Base-by-base conservation (phyloP, 1,140 invertebrate species). In the Bombus waltoni region DNA sequence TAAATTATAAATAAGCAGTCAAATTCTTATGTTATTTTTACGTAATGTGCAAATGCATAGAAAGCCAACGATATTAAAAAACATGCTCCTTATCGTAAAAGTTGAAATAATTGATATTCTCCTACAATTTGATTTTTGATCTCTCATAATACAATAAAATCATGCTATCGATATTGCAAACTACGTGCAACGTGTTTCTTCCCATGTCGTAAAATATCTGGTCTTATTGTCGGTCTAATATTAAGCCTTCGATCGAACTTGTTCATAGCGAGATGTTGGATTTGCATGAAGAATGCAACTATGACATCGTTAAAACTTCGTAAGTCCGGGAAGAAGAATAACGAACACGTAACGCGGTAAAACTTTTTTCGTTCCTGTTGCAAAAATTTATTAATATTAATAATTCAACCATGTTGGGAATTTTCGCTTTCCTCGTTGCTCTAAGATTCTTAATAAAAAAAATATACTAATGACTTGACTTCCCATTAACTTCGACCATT, bases 221-320 rank as follows among this genome's bases (percentile, higher is more conserved):
- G 40, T 32, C 15, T 59, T 38, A 10, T 38, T 15, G 59, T 4
- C 32, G 35, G 28, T 57, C 47, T 53, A 53, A 83, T 57, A 77
- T 42, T 68, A 76, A 42, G 28, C 9, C 47, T 38, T 32, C 38
- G 82, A 42, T 78, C 75, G 75, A 83, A 77, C 22, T 77, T 70
- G 35, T 40, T 22, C 35, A 22, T 38, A 75, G 42, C 22, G 42
- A 25, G 62, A 47, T 32, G 15, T 35, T 1, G 38, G 15, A 53
- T 70, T 47, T 78, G n/a, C 74, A 78, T 78, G 78, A 78, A 59
- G 65, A 78, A 83, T 71, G 82, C 65, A 83, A 78, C 65, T 57
- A 35, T 25, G 65, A 42, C n/a, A 59, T 78, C 65, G n/a, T 83
- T 83, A 71, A 78, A 83, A 83, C 66, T 83, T 83, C 38, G 57